Conservation (phyloP, 2,113 vertebrate genomes). For the Pogonocichla stellata region DNA sequence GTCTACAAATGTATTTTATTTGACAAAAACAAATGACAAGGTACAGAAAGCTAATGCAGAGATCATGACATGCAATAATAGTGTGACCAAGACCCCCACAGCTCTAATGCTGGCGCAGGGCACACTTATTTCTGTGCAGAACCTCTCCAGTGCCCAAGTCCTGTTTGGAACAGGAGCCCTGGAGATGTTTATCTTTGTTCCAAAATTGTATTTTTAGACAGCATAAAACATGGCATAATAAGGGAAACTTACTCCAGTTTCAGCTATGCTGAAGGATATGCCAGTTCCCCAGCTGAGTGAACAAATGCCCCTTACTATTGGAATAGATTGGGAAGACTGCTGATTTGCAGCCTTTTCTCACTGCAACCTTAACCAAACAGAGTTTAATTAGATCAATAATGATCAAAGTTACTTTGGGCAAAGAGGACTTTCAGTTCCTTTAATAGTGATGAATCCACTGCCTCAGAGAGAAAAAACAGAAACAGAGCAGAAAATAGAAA, state of each 20-base stretch:
- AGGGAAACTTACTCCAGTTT: not conserved
- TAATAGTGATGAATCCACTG: constrained; percentile 24
- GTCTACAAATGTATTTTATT: not conserved
- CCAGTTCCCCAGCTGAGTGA: not conserved
- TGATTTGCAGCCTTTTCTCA: not conserved
- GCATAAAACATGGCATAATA: not conserved
- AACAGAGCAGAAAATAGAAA: not conserved
- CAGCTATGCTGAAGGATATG: not conserved
- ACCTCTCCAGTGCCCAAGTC: not conserved
- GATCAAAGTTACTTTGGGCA: not conserved
- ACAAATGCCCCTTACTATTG: not conserved
- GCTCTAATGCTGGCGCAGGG: not conserved
- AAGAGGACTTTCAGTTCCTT: not conserved
- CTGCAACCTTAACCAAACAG: constrained; percentile 12
- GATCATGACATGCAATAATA: not conserved
- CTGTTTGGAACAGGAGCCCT: not conserved
- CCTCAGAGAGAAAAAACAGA: not conserved
- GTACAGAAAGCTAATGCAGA: not conserved
- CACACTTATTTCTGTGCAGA: not conserved
- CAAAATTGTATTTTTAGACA: not conserved
- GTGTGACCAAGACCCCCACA: not conserved
- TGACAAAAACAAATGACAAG: not conserved
- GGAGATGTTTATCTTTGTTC: not conserved
- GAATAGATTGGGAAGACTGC: not conserved
- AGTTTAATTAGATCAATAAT: constrained; percentile 26